Evolutionary conservation across 1,140 invertebrate species (phyloP), one percentile per base, ranked within the genome.

Genomic region (Sipha flava): DNA sequence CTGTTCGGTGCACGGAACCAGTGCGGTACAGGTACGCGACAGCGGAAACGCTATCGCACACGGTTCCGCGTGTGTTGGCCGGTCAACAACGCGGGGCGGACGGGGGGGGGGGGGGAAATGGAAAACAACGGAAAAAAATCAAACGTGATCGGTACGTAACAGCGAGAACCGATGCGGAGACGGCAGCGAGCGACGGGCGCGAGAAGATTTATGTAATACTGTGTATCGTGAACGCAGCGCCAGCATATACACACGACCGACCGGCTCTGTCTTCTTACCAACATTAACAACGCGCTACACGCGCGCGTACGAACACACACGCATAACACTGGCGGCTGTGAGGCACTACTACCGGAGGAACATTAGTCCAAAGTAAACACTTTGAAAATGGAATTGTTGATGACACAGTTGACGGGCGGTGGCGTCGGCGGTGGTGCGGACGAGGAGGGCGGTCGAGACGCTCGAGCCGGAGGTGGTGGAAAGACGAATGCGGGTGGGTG

Each of bases 281-380:
- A 59, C 52, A 77, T 77, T 77, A 77, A 77, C 72, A 40, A 57
- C 49, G 57, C 72, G 57, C 54, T 26, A 34, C 59, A 34, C 18
- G 34, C 7, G 21, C 31, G 34, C 31, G 7, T 9, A 10, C 64
- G 26, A 12, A 12, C 31, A 21, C 62, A 31, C 14, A 47, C 43
- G 47, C 43, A 47, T 1, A 40, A 40, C 29, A 9, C n/a, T 9
- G 49, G 34, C 21, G 52, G 52, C 52, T 52, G 49, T 21, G 72
- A 37, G 72, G 49, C 47, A 75, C 72, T 21, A 57, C 73, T 54
- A 75, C 70, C 47, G 52, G 73, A 77, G 73, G 73, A 77, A 77
- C 73, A 77, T 77, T 77, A 77, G 73, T 77, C 73, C 73, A 77
- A 77, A 77, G 73, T 77, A 77, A 77, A 77, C 73, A 77, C 73